Base-by-base conservation (phyloP, 1,140 invertebrate genomes). In the Drosophila nebulosa region DNA sequence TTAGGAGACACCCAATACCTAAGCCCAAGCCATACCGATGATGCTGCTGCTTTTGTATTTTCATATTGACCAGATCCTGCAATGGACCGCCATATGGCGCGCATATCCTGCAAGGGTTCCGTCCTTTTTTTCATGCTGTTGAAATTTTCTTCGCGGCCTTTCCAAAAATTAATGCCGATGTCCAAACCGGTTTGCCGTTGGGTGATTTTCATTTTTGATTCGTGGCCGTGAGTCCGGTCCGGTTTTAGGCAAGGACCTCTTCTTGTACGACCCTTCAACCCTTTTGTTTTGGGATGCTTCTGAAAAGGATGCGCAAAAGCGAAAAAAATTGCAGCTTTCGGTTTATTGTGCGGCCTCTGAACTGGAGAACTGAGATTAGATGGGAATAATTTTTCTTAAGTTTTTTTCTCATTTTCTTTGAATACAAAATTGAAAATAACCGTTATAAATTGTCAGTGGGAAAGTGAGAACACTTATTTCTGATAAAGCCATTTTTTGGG, bases 71-170 rank as follows among this genome's bases (percentile, higher is more conserved):
- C 85, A 89, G 69, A 89, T 88, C 59, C 52, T 53, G 71, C 71
- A 67, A 71, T 89, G 80, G 86, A 89, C 78, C 65, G 78, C 70
- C 83, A 86, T 83, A 88, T 83, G 81, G 62, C 53, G 27, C 52
- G 16, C 46, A 59, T 64, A 69, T 74, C 56, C 69, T 67, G 53
- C 42, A 79, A 69, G 85, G 85, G 85, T 85, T 74, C 56, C 58
- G 42, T 68, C 79, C 78, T 75, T 88, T 80, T 61, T 67, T 67
- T 60, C 53, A 24, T 35, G 62, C 52, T 55, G 67, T 57, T 78
- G 18, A 79, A 79, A 84, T 89, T 88, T 88, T 79, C 83, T 89
- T 89, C 71, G 80, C 78, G 71, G 71, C 70, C 80, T 78, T 81
- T 66, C 67, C 35, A 14, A 70, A 85, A 81, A 79, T 80, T 76